Base-by-base conservation (phyloP, 2,888 invertebrate genomes). In the Noctua janthina region DNA sequence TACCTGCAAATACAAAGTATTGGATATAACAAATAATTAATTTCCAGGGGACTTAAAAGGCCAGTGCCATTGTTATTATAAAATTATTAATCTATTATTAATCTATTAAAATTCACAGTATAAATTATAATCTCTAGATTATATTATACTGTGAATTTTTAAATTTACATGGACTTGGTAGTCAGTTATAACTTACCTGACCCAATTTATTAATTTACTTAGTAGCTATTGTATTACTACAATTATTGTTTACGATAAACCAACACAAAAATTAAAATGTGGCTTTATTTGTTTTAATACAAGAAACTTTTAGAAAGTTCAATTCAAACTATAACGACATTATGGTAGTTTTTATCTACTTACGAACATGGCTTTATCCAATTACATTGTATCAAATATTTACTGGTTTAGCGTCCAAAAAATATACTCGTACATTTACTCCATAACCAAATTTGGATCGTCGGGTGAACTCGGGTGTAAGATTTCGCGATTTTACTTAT, bases 1-100 rank as follows among this genome's bases (percentile, higher is more conserved):
- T 56, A 93, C 80, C 94, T 94, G 88, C 17, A 86, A 84, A 66
- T 23, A 68, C 0, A 78, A 76, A 56, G 8, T 49, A 35, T 13
- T 29, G 5, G 35, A 51, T 66, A 51, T 20, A 70, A 46, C 11
- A 39, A 70, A 46, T 49, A 29, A 39, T 39, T 1, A 10, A 59
- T n/a, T 54, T 46, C 6, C 10, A 13, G 11, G 3, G 15, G 20
- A 23, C 43, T 4, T n/a, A 13, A 0, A 35, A 29, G 23, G 51
- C 29, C 29, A 29, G 46, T 11, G 17, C 23, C 13, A n/a, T 75
- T 8, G n/a, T 35, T 35, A 17, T 29, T 1, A 2, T 64, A 20
- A 15, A 62, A 10, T 10, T 64, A 64, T 20, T 59, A 59, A 29
- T n/a, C n/a, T n/a, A n/a, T n/a, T n/a, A n/a, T n/a, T n/a, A n/a